A percentile compares a stretch with the other conserved stretches of the same genome.
phyloP scores from a whole-genome alignment of 1,140 invertebrate genomes.

The Limonius californicus region DNA sequence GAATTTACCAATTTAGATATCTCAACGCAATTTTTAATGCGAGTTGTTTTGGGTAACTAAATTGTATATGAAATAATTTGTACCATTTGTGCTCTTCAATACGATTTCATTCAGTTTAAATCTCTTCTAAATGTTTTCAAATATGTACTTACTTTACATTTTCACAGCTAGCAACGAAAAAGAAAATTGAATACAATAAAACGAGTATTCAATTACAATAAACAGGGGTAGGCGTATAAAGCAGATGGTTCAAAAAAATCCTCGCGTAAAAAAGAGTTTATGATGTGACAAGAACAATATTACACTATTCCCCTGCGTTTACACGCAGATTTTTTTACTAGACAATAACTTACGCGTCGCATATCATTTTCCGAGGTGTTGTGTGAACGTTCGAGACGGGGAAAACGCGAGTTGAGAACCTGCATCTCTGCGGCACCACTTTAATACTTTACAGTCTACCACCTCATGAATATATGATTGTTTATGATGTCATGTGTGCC shows the following conservation, averaged over 20 bases:
- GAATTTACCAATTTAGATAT: too few species aligned
- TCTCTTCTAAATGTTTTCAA: background rate
- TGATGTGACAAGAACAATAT: conserved; percentile 12
- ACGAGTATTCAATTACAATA: conserved; percentile 11
- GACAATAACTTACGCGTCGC: conserved; percentile 5
- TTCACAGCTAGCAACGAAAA: background rate
- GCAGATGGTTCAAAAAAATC: conserved; percentile 5
- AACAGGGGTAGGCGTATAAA: background rate
- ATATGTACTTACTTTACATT: too few species aligned
- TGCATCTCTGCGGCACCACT: conserved; percentile 20
- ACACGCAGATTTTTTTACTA: conserved; percentile 11
- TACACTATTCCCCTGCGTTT: conserved; percentile 8
- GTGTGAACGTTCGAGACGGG: background rate
- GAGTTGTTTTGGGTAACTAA: too few species aligned
- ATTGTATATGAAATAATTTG: too few species aligned
- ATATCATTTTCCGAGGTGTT: background rate
- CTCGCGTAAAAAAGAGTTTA: conserved; percentile 5
- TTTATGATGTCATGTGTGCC: conserved; percentile 29
- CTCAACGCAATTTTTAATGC: too few species aligned
- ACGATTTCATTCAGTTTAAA: background rate
- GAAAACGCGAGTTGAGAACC: background rate
- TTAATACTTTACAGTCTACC: conserved; percentile 25
- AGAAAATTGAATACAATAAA: conserved; percentile 5
- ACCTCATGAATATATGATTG: conserved; percentile 29
- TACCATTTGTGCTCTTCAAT: too few species aligned